Percentiles rank a stretch among this genome's conserved stretches.
Evolutionary conservation across 1,140 invertebrate genomes (phyloP).

Genomic region (Tetranychus cinnabarinus): DNA sequence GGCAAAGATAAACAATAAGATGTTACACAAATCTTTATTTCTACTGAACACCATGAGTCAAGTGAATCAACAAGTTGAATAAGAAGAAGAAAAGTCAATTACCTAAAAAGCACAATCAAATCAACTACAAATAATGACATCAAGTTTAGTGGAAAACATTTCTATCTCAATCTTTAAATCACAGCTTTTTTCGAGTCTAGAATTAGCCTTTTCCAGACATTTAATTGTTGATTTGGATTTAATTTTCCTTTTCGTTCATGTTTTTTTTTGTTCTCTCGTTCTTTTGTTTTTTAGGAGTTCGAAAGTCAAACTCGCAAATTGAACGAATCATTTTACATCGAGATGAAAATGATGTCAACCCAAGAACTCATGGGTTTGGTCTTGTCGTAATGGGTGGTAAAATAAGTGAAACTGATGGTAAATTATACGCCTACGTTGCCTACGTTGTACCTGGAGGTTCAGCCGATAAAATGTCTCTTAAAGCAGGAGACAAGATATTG

Average conservation of each 20-base stretch:
- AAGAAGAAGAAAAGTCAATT: too few relatives aligned
- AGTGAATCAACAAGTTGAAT: too few relatives aligned
- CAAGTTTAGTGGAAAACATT: too few relatives aligned
- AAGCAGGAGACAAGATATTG: slow-evolving; percentile 27
- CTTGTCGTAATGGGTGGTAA: slow-evolving; percentile 81
- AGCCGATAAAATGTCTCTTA: slow-evolving; percentile 40
- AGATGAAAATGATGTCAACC: slow-evolving; percentile 8
- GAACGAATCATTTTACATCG: slow-evolving; percentile 12
- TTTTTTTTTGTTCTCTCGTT: not conserved
- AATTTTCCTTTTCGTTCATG: not conserved
- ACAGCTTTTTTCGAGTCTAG: too few relatives aligned
- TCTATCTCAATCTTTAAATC: too few relatives aligned
- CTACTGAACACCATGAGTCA: too few relatives aligned
- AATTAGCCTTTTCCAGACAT: too few relatives aligned
- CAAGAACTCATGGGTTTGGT: slow-evolving; percentile 49
- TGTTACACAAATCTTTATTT: too few relatives aligned
- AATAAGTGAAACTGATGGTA: slow-evolving; percentile 41
- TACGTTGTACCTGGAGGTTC: slow-evolving; percentile 70
- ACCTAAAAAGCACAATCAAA: too few relatives aligned
- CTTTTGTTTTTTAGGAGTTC: not conserved
- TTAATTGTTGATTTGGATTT: not conserved
- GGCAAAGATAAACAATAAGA: too few relatives aligned
- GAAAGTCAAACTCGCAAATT: slow-evolving; percentile 1
- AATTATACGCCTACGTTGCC: slow-evolving; percentile 64
- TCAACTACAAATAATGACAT: too few relatives aligned